Base-by-base conservation (phyloP, 2,888 invertebrate species). In the Tenthredo scrophulariae region DNA sequence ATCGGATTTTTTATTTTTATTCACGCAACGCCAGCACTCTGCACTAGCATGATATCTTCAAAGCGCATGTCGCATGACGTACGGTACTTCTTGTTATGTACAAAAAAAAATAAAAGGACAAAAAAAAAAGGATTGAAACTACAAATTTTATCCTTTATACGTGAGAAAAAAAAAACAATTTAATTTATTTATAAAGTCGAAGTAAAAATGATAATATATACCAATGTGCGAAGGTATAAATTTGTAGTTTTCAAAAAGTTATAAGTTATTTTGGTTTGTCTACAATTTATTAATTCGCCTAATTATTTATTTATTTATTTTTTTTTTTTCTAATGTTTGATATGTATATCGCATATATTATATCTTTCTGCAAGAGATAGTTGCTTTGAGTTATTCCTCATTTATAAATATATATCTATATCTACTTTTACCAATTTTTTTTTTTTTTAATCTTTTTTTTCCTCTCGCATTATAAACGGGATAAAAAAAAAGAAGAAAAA, bases 201-300 rank as follows among this genome's bases (percentile, higher is more conserved):
- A 74, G 43, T 22, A 9, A 13, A 9, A 43, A n/a, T 43, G 13
- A 74, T 43, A 22, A 74, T 74, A 74, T 13, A 74, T 37, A 37
- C 37, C 40, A 22, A 40, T n/a, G 22, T 43, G 26, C 22, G 2
- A n/a, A 26, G 72, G 26, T 43, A 74, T 10, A 43, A 74, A 74
- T 74, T 74, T 74, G 72, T 74, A 43, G 72, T 74, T 74, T 37
- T 33, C 33, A 70, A 70, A 70, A 84, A 85, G 84, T 85, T 87
- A 85, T 84, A 86, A 82, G 86, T 86, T 86, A 87, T 85, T 88
- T 88, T 86, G 87, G 88, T 88, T 89, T 88, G 86, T 89, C 88
- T 86, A 80, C 86, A 85, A 84, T 40, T 75, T 43, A 62, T 43
- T 37, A 29, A 29, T 80, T 72, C 80, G 70, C 72, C 70, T 84